Conservation (phyloP, 2,888 invertebrate genomes). For the Eupithecia abbreviata region DNA sequence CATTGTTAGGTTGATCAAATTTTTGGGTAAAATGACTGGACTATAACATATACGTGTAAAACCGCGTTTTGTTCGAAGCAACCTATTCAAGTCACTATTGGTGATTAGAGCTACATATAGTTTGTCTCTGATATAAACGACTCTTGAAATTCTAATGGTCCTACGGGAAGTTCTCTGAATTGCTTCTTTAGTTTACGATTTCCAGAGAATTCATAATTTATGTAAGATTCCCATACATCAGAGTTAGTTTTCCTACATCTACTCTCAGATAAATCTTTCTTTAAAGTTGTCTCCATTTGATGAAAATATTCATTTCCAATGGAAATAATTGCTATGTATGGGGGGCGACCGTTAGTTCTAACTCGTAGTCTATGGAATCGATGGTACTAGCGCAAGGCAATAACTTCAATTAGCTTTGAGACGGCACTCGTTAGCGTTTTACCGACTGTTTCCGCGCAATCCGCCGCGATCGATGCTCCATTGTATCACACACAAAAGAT, state of each 20-base stretch:
- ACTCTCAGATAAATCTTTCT: conserved; percentile 20
- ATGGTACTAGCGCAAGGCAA: conserved; percentile 51
- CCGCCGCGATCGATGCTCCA: conserved; percentile 75
- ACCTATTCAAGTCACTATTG: neutral
- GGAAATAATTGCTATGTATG: conserved; percentile 31
- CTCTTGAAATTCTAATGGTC: neutral
- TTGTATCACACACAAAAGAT: conserved; percentile 77
- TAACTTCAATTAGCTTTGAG: conserved; percentile 74
- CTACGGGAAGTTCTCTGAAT: neutral
- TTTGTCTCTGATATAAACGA: neutral
- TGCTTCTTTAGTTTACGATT: conserved; percentile 6
- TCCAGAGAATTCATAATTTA: neutral
- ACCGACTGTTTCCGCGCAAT: conserved; percentile 67
- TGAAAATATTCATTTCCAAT: conserved; percentile 31
- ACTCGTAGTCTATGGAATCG: conserved; percentile 36
- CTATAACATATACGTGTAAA: neutral
- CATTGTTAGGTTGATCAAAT: no score
- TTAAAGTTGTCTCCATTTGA: conserved; percentile 26
- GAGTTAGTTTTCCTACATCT: conserved; percentile 10
- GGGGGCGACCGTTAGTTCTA: conserved; percentile 33
- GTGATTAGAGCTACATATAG: neutral
- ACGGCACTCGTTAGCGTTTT: conserved; percentile 71
- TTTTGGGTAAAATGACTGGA: no score
- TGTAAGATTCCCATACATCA: neutral
- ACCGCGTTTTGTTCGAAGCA: neutral